Conservation (phyloP, 2,888 invertebrate genomes). For the Pterostichus madidus region DNA sequence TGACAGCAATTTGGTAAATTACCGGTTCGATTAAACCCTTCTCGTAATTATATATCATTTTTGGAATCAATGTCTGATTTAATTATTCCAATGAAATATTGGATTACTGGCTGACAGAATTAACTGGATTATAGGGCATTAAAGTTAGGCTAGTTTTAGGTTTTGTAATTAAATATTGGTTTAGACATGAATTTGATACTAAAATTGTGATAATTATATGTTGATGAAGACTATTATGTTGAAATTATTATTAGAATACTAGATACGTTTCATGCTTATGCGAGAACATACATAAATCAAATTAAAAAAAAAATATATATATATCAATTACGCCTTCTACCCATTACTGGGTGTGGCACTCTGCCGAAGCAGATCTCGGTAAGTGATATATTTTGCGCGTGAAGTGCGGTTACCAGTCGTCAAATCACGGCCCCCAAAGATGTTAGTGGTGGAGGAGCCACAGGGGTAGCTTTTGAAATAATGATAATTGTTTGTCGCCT, state of each 20-base stretch:
- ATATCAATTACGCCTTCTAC: too few species aligned
- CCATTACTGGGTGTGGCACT: too few species aligned
- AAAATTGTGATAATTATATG: constrained; percentile 49
- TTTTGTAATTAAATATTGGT: constrained; percentile 44
- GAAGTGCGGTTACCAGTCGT: too few species aligned
- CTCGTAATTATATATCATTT: constrained; percentile 39
- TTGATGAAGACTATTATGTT: not conserved
- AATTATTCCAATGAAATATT: constrained; percentile 50
- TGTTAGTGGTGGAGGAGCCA: too few species aligned
- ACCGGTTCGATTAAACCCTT: constrained; percentile 35
- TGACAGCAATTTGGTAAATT: constrained; percentile 32
- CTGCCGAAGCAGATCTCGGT: too few species aligned
- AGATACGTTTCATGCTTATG: not conserved
- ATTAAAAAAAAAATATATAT: too few species aligned
- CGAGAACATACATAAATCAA: too few species aligned
- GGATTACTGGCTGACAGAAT: constrained; percentile 39
- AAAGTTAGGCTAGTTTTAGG: not conserved
- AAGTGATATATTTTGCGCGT: too few species aligned
- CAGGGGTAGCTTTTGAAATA: too few species aligned
- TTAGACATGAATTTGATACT: constrained; percentile 32
- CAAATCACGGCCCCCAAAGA: too few species aligned
- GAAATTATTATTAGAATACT: constrained; percentile 8
- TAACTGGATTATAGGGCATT: constrained; percentile 30
- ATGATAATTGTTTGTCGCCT: too few species aligned
- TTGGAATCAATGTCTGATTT: constrained; percentile 43